Base-by-base conservation (phyloP, 2,113 vertebrate genomes). In the human (Homo sapiens) region DNA sequence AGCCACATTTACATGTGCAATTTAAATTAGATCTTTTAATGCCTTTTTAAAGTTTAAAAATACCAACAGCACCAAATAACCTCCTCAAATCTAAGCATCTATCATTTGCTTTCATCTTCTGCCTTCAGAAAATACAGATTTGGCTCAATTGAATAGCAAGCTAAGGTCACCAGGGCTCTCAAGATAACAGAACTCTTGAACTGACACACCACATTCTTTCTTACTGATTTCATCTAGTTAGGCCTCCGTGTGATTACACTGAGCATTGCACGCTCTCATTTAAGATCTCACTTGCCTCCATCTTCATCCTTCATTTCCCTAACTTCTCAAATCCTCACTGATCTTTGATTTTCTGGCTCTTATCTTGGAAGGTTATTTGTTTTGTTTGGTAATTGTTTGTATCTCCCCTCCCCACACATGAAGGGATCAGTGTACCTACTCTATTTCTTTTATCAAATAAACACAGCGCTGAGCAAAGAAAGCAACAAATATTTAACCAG, bases 1-100 rank as follows among this genome's bases (percentile, higher is more conserved):
- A 64, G 40, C 48, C 72, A 75, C 72, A 85, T 68, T 83, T n/a
- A 66, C 5, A 50, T 8, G 38, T n/a, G 7, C 64, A 25, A 32
- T 5, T 70, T 50, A 89, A 72, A 75, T 48, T 22, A 18, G 64
- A 59, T 43, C 35, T 55, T 50, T 83, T 84, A 68, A 35, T 66
- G 38, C 2, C 55, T 73, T 59, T 82, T 72, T 59, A 55, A 79
- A 35, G 23, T 84, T 84, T 83, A 89, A 79, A 94, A 96, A 95
- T 80, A 78, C 22, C 25, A 68, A 64, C 73, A 94, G 57, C 16
- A 48, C 12, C 43, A 61, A 70, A 85, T 17, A 70, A 64, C 32
- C n/a, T 81, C 35, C 61, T 91, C 86, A 78, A n/a, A 7, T 23
- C 18, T 55, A 89, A 23, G 23, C 23, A 35, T 52, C 61, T 93